Evolutionary conservation across 2,113 vertebrate species (phyloP).

Genomic region (Acanthisitta chloris): DNA sequence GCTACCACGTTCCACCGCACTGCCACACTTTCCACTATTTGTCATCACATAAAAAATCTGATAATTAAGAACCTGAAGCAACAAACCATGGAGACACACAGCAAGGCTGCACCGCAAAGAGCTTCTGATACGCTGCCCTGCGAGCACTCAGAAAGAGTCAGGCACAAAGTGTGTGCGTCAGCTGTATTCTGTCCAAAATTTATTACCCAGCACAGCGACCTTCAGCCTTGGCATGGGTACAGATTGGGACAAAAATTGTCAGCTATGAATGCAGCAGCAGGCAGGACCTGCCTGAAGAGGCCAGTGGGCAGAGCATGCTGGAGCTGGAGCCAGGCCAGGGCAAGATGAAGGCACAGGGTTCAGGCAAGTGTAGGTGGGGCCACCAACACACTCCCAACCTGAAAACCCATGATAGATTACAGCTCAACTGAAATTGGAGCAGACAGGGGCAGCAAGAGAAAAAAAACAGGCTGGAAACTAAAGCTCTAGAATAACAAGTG

Average conservation of each 20-base stretch:
- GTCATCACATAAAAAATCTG: background rate
- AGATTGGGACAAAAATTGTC: background rate
- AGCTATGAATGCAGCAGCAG: background rate
- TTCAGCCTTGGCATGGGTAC: background rate
- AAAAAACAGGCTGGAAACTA: background rate
- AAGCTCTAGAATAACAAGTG: background rate
- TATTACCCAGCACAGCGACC: conserved; percentile 24
- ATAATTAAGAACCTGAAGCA: background rate
- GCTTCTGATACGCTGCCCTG: background rate
- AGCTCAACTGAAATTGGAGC: background rate
- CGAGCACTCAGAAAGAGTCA: background rate
- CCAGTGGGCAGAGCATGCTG: background rate
- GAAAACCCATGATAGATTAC: background rate
- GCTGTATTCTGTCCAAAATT: conserved; percentile 24
- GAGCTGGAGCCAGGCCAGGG: background rate
- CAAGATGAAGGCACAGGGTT: background rate
- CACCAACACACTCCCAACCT: background rate
- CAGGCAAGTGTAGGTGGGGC: background rate
- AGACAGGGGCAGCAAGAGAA: background rate
- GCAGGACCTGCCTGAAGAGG: background rate
- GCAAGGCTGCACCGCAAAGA: background rate
- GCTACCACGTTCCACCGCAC: rapidly evolving
- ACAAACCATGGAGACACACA: rapidly evolving
- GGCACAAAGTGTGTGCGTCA: background rate
- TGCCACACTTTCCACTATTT: background rate